Evolutionary conservation across 37 sponge, comb jelly and placozoan genomes (phyloP), one percentile per base, ranked within the genome.

Genomic region (Petrosia ficiformis): DNA sequence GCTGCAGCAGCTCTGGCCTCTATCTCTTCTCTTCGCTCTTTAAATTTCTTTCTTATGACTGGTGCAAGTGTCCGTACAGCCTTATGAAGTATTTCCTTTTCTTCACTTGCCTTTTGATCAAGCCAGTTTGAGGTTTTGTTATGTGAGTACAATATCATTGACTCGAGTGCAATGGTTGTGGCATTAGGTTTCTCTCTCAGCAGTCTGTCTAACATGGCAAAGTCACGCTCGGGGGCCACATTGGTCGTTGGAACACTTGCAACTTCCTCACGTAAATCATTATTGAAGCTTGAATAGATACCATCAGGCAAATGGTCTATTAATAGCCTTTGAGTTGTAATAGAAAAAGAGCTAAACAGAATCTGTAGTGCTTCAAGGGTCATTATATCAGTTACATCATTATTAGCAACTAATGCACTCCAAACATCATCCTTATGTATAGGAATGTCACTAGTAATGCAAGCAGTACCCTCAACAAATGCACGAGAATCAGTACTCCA

Each of bases 131-230:
- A 67, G 31, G 78, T 77, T 26, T 67, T 77, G 37, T 77, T 77
- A n/a, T 77, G 78, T 16, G 68, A 77, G 68, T 44, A 77, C 3
- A 76, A 10, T 2, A 76, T 63, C 44, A 76, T 39, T 10, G 79
- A 65, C 39, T 78, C 79, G 26, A 78, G 39, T 8, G 79, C 79
- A 5, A 78, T 39, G 21, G 14, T 5, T 38, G 69, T 38, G 10
- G 79, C 79, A 78, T 78, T 78, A 56, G 79, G 79, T 36, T 78
- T 78, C 42, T 78, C 79, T 34, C 70, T 25, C 14, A 78, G 8
- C 8, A 78, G 34, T 31, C 70, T 16, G 39, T 78, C 79, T 24
- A 78, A 39, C 28, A 78, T 30, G 4, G 79, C 79, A 35, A 78
- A 78, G 31, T 78, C 79, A n/a, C n/a, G 25, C 35, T 79, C 80